phyloP scores from a whole-genome alignment of 1,140 invertebrate species.

The Lamellibrachia luymesi region DNA sequence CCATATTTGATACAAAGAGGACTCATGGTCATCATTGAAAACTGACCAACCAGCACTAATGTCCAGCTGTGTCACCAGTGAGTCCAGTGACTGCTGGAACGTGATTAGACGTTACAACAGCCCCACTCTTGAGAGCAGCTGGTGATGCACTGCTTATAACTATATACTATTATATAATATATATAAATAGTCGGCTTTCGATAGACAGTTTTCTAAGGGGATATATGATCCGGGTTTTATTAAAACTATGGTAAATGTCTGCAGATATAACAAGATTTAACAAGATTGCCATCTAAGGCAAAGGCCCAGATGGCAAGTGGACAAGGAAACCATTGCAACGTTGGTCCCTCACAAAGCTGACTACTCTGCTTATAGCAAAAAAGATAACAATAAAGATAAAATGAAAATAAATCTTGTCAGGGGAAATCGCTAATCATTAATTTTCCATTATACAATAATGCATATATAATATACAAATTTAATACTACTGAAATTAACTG shows the following conservation, averaged over 20 bases:
- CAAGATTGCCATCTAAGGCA: neutral
- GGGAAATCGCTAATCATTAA: too few relatives aligned
- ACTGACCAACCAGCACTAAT: too few relatives aligned
- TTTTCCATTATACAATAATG: too few relatives aligned
- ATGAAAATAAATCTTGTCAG: too few relatives aligned
- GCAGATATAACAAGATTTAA: neutral
- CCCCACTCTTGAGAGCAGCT: neutral
- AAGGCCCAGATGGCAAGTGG: too few relatives aligned
- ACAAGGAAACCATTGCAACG: too few relatives aligned
- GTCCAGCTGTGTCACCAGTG: neutral
- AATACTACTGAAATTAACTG: too few relatives aligned
- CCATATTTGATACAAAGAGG: too few relatives aligned
- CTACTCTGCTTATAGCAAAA: neutral
- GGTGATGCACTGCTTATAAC: neutral
- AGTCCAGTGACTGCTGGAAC: neutral
- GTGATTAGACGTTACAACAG: neutral
- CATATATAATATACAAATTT: too few relatives aligned
- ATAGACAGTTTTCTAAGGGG: neutral
- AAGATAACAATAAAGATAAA: neutral
- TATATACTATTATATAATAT: neutral
- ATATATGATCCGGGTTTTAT: neutral
- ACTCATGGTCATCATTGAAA: too few relatives aligned
- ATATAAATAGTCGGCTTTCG: neutral
- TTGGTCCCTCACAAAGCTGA: too few relatives aligned
- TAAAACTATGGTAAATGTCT: neutral